Percentiles rank a stretch among this genome's conserved stretches.
Evolutionary conservation across 2,888 invertebrate genomes (phyloP).

Genomic region (Ernsta delagoae): DNA sequence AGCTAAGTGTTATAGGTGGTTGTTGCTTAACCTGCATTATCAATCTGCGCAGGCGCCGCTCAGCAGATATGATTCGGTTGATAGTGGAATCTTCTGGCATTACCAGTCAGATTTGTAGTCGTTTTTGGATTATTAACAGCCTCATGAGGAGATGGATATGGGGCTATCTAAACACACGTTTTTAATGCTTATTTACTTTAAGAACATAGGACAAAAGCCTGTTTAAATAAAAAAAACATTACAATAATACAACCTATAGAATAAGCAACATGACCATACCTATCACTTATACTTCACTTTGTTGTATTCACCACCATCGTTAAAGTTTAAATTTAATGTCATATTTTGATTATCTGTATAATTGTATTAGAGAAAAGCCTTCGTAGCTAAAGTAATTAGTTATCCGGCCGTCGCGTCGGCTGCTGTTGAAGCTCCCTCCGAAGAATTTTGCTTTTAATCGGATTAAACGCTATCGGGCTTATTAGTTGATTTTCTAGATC

Average conservation of each 20-base stretch:
- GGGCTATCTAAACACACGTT: too few species aligned
- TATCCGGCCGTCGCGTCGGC: slow-evolving; percentile 5
- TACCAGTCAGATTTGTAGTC: too few species aligned
- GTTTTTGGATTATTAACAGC: too few species aligned
- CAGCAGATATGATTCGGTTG: too few species aligned
- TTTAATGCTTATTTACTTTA: too few species aligned
- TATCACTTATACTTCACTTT: neutral
- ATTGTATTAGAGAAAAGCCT: slow-evolving; percentile 14
- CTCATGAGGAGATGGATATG: too few species aligned
- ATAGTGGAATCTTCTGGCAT: too few species aligned
- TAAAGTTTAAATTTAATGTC: neutral
- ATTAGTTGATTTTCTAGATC: slow-evolving; percentile 2
- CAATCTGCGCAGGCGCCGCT: slow-evolving; percentile 36
- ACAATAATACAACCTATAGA: too few species aligned
- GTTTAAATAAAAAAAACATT: too few species aligned
- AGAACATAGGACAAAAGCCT: too few species aligned
- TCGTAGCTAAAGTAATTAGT: slow-evolving; percentile 17
- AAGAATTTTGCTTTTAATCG: slow-evolving; percentile 12
- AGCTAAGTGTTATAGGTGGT: slow-evolving; percentile 5
- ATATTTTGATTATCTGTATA: neutral
- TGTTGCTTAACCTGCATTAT: slow-evolving; percentile 33
- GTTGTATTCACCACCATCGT: too few species aligned
- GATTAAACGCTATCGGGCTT: slow-evolving; percentile 12
- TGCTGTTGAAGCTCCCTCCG: slow-evolving; percentile 9
- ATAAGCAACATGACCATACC: too few species aligned